phyloP scores from a whole-genome alignment of 2,113 vertebrate genomes.

The Hippoglossus stenolepis region DNA sequence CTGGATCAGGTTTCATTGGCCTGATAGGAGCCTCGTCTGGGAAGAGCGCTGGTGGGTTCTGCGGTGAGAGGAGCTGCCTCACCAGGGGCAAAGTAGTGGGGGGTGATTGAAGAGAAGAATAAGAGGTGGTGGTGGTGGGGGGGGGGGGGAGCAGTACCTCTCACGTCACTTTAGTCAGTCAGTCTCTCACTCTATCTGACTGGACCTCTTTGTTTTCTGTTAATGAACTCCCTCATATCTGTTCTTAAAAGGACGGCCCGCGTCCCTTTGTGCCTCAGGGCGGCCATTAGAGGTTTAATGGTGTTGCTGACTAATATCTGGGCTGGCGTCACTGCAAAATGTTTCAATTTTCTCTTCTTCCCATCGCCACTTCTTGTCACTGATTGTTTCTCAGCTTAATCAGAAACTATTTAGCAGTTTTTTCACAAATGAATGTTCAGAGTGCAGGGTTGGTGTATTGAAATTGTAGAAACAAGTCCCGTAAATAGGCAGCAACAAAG shows the following conservation, averaged over 20 bases:
- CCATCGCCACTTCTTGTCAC: background rate
- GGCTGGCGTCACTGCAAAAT: conserved; percentile 62
- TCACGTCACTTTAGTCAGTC: conserved; percentile 61
- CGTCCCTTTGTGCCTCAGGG: conserved; percentile 75
- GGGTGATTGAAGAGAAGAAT: conserved; percentile 38
- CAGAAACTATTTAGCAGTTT: background rate
- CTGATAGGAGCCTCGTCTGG: conserved; percentile 80
- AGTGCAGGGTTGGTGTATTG: background rate
- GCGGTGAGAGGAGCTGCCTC: conserved; percentile 70
- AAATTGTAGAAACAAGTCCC: too few relatives aligned
- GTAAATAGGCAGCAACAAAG: background rate
- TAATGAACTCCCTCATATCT: conserved; percentile 84
- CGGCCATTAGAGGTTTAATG: conserved; percentile 80
- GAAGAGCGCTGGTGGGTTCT: conserved; percentile 73
- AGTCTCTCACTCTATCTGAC: conserved; percentile 67
- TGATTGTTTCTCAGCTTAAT: background rate
- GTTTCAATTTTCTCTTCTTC: conserved; percentile 40
- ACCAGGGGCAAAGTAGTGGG: conserved; percentile 39
- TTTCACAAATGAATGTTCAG: background rate
- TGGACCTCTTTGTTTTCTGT: conserved; percentile 83
- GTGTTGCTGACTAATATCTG: conserved; percentile 82
- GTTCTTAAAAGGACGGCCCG: conserved; percentile 79
- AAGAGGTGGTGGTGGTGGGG: background rate
- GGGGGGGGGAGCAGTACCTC: conserved; percentile 26
- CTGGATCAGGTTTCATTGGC: conserved; percentile 81